A percentile compares a stretch with the other conserved stretches of the same genome.
These are phyloP conservation scores for Parasteatoda lunata DNA, from an alignment of 2,888 invertebrate species.

Conservation along the genomic window DNA sequence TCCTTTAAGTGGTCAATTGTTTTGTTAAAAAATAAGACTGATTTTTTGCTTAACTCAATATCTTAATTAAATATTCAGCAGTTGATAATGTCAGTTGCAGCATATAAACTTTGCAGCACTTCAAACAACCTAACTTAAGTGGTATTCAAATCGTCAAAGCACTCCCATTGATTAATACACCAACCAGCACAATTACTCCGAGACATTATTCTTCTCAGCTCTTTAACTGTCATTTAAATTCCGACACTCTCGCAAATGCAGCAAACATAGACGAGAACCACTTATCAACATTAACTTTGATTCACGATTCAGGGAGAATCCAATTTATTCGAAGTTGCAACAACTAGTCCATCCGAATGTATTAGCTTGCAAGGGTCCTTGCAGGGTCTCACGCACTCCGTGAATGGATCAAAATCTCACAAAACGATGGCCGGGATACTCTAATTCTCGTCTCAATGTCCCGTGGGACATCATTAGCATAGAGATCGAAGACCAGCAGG, in stretches of 20 bases:
- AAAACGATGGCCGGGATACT: background rate
- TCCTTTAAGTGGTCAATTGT: no score
- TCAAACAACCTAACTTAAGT: no score
- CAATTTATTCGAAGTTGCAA: slow-evolving; percentile 18
- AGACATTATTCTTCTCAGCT: no score
- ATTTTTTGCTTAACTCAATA: no score
- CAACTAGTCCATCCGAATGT: background rate
- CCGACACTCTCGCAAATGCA: background rate
- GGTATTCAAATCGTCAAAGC: no score
- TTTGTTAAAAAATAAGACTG: no score
- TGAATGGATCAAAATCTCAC: background rate
- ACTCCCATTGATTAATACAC: no score
- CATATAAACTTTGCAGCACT: no score
- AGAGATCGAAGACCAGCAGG: slow-evolving; percentile 30
- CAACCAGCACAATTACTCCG: no score
- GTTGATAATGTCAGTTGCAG: no score
- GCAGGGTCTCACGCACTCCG: background rate
- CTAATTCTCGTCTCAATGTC: slow-evolving; percentile 33
- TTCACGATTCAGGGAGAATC: slow-evolving; percentile 4
- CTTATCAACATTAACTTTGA: slow-evolving; percentile 27
- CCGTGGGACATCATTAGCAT: slow-evolving; percentile 36
- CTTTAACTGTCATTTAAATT: background rate
- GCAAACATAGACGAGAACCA: background rate
- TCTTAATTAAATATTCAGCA: no score
- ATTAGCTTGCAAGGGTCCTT: background rate